Conservation (phyloP, 2,888 invertebrate species). For the Hololepta plana region DNA sequence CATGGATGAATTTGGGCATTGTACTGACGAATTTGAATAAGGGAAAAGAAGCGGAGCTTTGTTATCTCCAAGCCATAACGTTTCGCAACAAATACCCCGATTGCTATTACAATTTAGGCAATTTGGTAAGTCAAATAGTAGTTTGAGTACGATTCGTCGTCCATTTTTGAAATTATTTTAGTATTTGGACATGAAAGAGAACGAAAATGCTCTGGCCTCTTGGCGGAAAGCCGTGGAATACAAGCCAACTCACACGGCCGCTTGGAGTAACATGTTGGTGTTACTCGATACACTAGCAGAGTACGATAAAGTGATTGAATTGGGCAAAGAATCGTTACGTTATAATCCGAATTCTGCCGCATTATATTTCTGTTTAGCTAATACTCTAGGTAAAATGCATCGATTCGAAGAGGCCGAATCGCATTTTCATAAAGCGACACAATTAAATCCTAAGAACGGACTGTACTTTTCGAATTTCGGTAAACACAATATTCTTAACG, state of each 20-base stretch:
- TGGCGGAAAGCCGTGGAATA: slow-evolving; percentile 70
- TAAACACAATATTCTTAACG: slow-evolving; percentile 22
- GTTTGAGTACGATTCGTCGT: slow-evolving; percentile 1
- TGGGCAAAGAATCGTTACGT: slow-evolving; percentile 50
- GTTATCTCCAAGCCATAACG: slow-evolving; percentile 63
- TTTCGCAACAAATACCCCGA: slow-evolving; percentile 73
- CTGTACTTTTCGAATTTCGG: slow-evolving; percentile 82
- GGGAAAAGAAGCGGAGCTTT: slow-evolving; percentile 50
- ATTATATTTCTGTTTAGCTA: slow-evolving; percentile 74
- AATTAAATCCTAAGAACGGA: slow-evolving; percentile 48
- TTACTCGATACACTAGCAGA: slow-evolving; percentile 48
- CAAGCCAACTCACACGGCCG: slow-evolving; percentile 60
- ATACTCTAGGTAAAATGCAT: slow-evolving; percentile 69
- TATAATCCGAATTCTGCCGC: slow-evolving; percentile 57
- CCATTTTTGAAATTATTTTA: no score
- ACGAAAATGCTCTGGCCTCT: slow-evolving; percentile 54
- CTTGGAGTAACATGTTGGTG: slow-evolving; percentile 86
- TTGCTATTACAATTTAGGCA: slow-evolving; percentile 88
- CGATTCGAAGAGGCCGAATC: slow-evolving; percentile 62
- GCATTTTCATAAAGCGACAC: slow-evolving; percentile 61
- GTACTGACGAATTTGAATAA: slow-evolving; percentile 60
- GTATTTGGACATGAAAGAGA: slow-evolving; percentile 62
- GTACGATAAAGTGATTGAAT: slow-evolving; percentile 44
- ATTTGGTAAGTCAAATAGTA: slow-evolving; percentile 44
- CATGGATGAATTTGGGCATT: slow-evolving; percentile 98